phyloP scores from a whole-genome alignment of 2,888 invertebrate species.

The Chrysina gloriosa region DNA sequence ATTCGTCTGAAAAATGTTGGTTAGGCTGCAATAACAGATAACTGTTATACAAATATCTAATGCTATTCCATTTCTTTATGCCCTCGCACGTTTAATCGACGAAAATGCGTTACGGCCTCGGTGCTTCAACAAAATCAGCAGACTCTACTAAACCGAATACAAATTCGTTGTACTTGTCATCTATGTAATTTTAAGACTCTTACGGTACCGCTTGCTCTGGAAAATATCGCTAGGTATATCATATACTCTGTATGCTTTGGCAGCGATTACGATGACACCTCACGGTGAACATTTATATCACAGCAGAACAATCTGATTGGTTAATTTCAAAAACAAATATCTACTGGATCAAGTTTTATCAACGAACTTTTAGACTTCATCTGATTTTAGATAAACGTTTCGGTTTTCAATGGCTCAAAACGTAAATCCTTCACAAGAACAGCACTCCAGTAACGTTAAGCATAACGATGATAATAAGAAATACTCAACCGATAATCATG shows the following conservation, averaged over 20 bases:
- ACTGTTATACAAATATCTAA: too few species aligned
- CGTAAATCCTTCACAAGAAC: conserved; percentile 83
- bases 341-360: conserved; percentile 44
- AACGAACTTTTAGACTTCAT: conserved; percentile 31
- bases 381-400: conserved; percentile 13
- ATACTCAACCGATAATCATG: conserved; percentile 81
- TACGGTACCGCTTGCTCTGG: too few species aligned
- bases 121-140: too few species aligned
- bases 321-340: conserved; percentile 48
- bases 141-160: too few species aligned
- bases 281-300: neutral
- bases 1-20: too few species aligned
- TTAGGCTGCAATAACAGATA: too few species aligned
- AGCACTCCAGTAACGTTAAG: conserved; percentile 76
- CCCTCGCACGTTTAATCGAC: too few species aligned
- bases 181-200: too few species aligned
- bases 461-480: conserved; percentile 84
- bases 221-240: too few species aligned
- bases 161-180: too few species aligned
- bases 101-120: too few species aligned
- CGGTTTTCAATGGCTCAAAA: conserved; percentile 81
- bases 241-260: neutral
- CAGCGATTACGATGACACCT: neutral
- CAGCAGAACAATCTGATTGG: conserved; percentile 43
- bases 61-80: too few species aligned